These are phyloP conservation scores for Sylvilagus bachmani DNA, from an alignment of 2,113 vertebrate genomes.

Conservation along the genomic window DNA sequence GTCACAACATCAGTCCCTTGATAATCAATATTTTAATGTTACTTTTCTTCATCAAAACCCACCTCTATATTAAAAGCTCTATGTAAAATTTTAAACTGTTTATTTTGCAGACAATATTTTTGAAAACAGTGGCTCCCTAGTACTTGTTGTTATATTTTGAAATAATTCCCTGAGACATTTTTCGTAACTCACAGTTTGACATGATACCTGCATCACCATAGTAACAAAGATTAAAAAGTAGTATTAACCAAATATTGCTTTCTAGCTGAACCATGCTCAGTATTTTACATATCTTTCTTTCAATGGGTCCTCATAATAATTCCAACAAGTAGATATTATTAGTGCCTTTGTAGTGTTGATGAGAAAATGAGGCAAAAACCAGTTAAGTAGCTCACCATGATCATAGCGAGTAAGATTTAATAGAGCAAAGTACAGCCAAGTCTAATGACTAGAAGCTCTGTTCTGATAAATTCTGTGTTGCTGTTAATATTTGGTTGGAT, in stretches of 20 bases:
- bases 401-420: background rate
- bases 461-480: background rate
- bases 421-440: background rate
- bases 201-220: background rate
- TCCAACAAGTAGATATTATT: background rate
- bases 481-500: background rate
- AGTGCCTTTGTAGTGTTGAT: background rate
- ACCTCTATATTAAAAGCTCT: conserved; percentile 74
- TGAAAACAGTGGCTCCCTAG: conserved; percentile 71
- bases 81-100: conserved; percentile 81
- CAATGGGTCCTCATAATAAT: background rate
- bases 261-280: background rate
- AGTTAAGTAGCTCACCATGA: background rate
- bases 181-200: background rate
- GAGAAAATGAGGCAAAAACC: background rate
- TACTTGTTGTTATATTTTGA: background rate
- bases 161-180: conserved; percentile 48
- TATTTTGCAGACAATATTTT: conserved; percentile 78
- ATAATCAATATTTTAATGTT: background rate
- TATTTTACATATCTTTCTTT: background rate
- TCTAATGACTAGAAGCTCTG: background rate
- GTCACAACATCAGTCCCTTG: background rate
- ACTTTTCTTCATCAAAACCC: conserved; percentile 59
- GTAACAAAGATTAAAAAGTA: background rate
- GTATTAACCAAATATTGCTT: conserved; percentile 16